Base-by-base conservation (phyloP, 2,797 vertebrate species). In the Pangasius krempfi region DNA sequence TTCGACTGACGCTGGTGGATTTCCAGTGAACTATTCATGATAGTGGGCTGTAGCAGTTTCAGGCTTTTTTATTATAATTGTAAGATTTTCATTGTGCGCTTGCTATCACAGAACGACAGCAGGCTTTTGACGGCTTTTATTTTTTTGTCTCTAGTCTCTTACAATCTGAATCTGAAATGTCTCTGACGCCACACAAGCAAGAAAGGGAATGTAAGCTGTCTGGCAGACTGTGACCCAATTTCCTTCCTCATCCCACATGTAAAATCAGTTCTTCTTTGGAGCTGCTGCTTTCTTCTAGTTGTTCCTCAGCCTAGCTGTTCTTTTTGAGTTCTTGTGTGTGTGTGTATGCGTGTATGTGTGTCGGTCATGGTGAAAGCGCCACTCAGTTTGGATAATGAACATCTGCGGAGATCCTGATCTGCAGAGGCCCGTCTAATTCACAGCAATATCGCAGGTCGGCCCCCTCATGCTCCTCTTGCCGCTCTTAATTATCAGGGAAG, bases 201-300 rank as follows among this genome's bases (percentile, higher is more conserved):
- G 60, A 86, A 86, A n/a, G 78, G 66, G 78, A 86, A 81, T 89
- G 83, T 87, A 88, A 89, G 90, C 90, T 76, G 72, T 84, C 86
- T 88, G 91, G 89, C 91, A 92, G 90, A 92, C 89, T 93, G 90
- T 90, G 90, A 91, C 91, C 92, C 87, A 90, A 85, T 93, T 93
- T 86, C 86, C 66, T 84, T 70, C 60, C 85, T 89, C 76, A 64
- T 75, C 86, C 64, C 75, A 70, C 81, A 72, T 88, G 80, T 91
- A 80, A 87, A 89, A 87, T 50, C 86, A 50, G 60, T 68, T 64
- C 56, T 58, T 50, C 78, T 78, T 68, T 62, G 50, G 87, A 76
- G 75, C 47, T 54, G 70, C 87, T 70, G 47, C 84, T 52, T 60
- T 82, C 68, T 76, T 56, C 64, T 60, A 58, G 78, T 44, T 40